Evolutionary conservation across 1,140 invertebrate species (phyloP).

Genomic region (Pissodes strobi): DNA sequence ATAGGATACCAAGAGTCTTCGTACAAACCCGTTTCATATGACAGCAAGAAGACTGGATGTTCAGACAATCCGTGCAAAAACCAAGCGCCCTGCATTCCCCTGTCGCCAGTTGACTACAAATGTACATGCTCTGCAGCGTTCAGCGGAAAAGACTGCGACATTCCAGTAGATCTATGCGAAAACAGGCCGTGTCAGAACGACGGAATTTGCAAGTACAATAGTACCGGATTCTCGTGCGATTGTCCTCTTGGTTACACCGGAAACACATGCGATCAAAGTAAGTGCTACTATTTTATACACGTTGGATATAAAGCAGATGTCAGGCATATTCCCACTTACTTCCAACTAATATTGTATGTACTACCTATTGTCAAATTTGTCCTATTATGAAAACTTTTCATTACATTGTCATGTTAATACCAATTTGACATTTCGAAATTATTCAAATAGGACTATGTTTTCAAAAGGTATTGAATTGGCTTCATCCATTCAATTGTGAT

Average conservation of each 20-base stretch:
- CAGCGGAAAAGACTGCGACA: constrained; percentile 73
- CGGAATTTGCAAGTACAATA: constrained; percentile 71
- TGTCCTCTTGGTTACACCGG: constrained; percentile 80
- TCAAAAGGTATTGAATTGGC: too few species aligned
- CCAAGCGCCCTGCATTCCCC: constrained; percentile 60
- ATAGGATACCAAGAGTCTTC: constrained; percentile 31
- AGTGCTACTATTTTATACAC: constrained; percentile 51
- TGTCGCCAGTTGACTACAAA: constrained; percentile 55
- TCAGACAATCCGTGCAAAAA: constrained; percentile 64
- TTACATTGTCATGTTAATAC: too few species aligned
- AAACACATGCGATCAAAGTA: constrained; percentile 76
- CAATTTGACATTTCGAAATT: too few species aligned
- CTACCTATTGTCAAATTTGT: too few species aligned
- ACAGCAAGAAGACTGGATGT: constrained; percentile 54
- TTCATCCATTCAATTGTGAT: too few species aligned
- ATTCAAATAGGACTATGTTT: too few species aligned
- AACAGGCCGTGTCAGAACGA: constrained; percentile 78
- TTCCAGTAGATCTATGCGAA: constrained; percentile 61
- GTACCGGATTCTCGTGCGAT: constrained; percentile 71
- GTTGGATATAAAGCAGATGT: too few species aligned
- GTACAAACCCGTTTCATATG: constrained; percentile 27
- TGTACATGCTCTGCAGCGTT: constrained; percentile 61
- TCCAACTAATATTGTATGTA: too few species aligned
- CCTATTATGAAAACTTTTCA: too few species aligned
- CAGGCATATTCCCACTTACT: too few species aligned